Base-by-base conservation (phyloP, 2,797 vertebrate species). In the Sardinella longiceps region DNA sequence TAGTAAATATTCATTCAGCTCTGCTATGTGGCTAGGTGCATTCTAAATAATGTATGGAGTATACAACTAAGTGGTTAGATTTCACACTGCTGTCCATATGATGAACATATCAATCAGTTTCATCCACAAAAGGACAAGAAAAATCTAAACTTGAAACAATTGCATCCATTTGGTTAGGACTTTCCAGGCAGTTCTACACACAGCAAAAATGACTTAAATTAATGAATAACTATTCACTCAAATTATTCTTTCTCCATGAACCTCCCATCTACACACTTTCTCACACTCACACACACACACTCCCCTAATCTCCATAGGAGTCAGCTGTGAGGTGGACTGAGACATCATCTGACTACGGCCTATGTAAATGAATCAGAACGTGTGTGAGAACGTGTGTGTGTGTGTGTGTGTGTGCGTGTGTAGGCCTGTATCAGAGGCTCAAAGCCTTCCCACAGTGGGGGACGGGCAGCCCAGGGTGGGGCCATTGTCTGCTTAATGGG, bases 401-500 rank as follows among this genome's bases (percentile, higher is more conserved):
- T 15, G 23, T 15, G 30, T 33, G 39, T 39, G 80, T n/a, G 43
- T 33, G 30, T 14, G 30, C 3, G 63, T 30, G 66, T 80, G 82
- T 58, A 66, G 81, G 39, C 25, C 33, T 23, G 28, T 56, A 51
- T 85, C 87, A 84, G 85, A 66, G 84, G 81, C 86, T 89, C 80
- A 85, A 87, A 86, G 86, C 77, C 83, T 60, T 63, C 82, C 84
- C 83, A 0, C 88, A 87, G 82, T 82, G 60, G 84, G 85, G 85
- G 84, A 28, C 45, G 81, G 84, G 63, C 81, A 89, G 85, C 88
- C 82, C 45, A 81, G 84, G 63, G 85, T 86, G 80, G 25, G 50
- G 84, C 86, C 83, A 90, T 91, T 91, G 90, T 91, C 84, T 83
- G 81, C 53, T 81, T 91, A 91, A 91, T 90, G 89, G 90, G 87